Percentiles rank a stretch among this genome's conserved stretches.
Evolutionary conservation across 2,888 invertebrate species (phyloP).

Genomic region (Lithophane leautieri): DNA sequence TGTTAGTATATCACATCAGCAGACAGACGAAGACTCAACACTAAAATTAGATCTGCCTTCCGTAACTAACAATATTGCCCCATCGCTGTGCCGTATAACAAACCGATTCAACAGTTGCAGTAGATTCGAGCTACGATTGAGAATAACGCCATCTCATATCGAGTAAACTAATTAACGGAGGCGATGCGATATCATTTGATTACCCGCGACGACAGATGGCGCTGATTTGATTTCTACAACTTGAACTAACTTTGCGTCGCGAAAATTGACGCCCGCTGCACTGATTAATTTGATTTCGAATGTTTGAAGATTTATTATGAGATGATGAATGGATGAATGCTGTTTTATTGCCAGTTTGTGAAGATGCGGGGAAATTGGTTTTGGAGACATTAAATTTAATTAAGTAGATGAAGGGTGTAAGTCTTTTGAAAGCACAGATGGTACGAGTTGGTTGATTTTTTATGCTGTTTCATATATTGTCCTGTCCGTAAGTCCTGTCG

Average conservation of each 20-base stretch:
- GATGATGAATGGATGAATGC: conserved; percentile 78
- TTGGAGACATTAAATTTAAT: conserved; percentile 42
- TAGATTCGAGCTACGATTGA: conserved; percentile 70
- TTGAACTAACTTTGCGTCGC: conserved; percentile 80
- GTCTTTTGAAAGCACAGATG: conserved; percentile 17
- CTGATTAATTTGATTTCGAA: conserved; percentile 85
- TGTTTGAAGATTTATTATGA: conserved; percentile 84
- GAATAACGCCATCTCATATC: conserved; percentile 75
- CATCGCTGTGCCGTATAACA: conserved; percentile 59
- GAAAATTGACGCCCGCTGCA: conserved; percentile 75
- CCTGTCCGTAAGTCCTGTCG: no score
- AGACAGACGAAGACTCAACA: background rate
- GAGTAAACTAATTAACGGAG: conserved; percentile 83
- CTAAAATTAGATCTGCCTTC: conserved; percentile 16
- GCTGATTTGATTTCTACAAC: conserved; percentile 82
- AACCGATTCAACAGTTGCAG: conserved; percentile 55
- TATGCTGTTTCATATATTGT: background rate
- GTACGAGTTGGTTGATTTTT: background rate
- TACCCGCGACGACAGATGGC: conserved; percentile 83
- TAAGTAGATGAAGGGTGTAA: conserved; percentile 28
- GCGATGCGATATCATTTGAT: conserved; percentile 87
- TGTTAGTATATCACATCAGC: background rate
- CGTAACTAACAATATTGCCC: conserved; percentile 42
- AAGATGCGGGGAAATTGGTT: conserved; percentile 61
- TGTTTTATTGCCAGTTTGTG: conserved; percentile 72